These are phyloP conservation scores for Raja brachyura DNA, from an alignment of 2,113 vertebrate genomes.

Conservation along the genomic window DNA sequence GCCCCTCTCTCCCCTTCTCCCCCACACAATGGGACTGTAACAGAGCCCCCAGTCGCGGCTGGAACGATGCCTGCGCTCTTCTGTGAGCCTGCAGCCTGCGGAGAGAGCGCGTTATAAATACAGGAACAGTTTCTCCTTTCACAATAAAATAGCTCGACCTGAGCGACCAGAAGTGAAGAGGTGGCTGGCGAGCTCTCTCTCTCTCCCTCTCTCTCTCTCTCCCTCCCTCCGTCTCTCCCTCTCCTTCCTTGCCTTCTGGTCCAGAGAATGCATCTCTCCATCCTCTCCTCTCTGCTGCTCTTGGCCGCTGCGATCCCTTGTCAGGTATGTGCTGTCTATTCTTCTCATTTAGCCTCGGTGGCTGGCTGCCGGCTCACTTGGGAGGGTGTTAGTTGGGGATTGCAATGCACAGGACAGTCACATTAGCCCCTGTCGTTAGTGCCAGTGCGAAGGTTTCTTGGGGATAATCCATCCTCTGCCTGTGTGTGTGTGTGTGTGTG, in stretches of 20 bases:
- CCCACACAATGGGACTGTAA: not conserved
- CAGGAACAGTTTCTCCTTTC: not conserved
- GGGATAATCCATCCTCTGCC: too few species aligned
- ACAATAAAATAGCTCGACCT: conserved; percentile 4
- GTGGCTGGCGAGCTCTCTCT: conserved; percentile 6
- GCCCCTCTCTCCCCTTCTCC: too few species aligned
- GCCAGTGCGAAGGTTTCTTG: not conserved
- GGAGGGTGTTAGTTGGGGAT: not conserved
- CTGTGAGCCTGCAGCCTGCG: not conserved
- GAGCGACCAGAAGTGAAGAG: conserved; percentile 30
- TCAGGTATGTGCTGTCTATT: conserved; percentile 15
- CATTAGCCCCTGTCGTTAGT: not conserved
- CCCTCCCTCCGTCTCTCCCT: not conserved
- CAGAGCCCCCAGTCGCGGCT: not conserved
- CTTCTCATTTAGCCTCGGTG: not conserved
- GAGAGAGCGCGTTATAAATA: not conserved
- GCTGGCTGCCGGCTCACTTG: too few species aligned
- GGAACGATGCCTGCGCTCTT: not conserved
- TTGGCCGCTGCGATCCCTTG: not conserved
- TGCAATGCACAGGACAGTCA: not conserved
- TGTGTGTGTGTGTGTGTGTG: not conserved
- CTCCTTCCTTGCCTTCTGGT: not conserved
- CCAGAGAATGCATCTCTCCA: not conserved
- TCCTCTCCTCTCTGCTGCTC: not conserved
- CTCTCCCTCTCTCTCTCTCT: not conserved